Conservation (phyloP, 2,888 invertebrate genomes). For the Pachliopta kotzebuea region DNA sequence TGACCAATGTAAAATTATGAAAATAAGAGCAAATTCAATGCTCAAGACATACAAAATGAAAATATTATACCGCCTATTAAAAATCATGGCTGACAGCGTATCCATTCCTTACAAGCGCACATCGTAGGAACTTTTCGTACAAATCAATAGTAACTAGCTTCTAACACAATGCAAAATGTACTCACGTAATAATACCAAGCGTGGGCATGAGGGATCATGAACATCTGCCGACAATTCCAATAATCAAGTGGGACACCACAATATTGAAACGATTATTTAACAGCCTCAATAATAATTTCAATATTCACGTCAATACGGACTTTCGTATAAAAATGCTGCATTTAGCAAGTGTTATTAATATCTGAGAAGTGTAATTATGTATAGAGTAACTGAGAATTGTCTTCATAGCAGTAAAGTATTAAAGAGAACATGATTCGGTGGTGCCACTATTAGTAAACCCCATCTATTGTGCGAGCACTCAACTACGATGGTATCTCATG, state of each 20-base stretch:
- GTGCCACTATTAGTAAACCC: slow-evolving; percentile 20
- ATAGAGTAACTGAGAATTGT: not conserved
- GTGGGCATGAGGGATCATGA: slow-evolving; percentile 8
- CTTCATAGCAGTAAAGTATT: not conserved
- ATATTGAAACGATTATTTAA: not conserved
- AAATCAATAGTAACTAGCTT: slow-evolving; percentile 5
- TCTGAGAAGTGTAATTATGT: slow-evolving; percentile 1
- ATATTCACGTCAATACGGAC: not conserved
- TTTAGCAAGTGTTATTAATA: not conserved
- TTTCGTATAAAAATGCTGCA: not conserved
- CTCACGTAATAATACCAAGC: slow-evolving; percentile 14
- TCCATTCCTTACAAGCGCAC: slow-evolving; percentile 22
- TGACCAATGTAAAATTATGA: slow-evolving; percentile 16
- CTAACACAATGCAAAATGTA: slow-evolving; percentile 18
- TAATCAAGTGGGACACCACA: not conserved
- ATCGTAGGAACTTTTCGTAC: slow-evolving; percentile 3
- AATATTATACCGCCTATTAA: slow-evolving; percentile 6
- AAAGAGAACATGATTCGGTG: not conserved
- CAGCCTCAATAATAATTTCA: not conserved
- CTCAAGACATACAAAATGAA: slow-evolving; percentile 11
- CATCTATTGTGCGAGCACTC: slow-evolving; percentile 13
- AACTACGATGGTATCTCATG: slow-evolving; percentile 14
- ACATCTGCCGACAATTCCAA: not conserved
- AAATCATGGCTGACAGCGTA: slow-evolving; percentile 9
- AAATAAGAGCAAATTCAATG: slow-evolving; percentile 15